A percentile compares a stretch with the other conserved stretches of the same genome.
Conservation (phyloP, 2,888 invertebrate species). For the Augochlorella aurata region DNA sequence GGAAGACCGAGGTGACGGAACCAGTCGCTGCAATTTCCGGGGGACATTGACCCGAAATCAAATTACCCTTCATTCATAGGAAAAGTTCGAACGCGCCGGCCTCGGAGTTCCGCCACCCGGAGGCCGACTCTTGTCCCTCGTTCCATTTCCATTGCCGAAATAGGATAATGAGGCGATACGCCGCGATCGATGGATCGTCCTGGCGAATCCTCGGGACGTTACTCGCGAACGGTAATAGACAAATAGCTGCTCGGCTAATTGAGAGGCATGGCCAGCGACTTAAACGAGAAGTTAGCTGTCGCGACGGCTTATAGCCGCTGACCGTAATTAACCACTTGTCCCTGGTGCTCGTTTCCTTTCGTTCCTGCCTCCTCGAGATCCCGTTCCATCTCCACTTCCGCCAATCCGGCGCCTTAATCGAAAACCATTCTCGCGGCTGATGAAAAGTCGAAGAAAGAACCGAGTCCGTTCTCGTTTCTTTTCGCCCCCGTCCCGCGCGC, state of each 20-base stretch:
- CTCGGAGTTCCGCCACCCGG: not conserved
- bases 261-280: constrained; percentile 60
- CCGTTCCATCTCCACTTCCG: constrained; percentile 62
- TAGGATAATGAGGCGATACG: not conserved
- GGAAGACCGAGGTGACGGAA: constrained; percentile 46
- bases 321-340: constrained; percentile 74
- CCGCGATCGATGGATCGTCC: not conserved
- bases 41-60: constrained; percentile 55
- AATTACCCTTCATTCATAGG: constrained; percentile 59
- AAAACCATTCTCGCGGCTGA: constrained; percentile 73
- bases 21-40: constrained; percentile 58
- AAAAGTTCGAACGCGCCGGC: constrained; percentile 34
- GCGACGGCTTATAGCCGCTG: constrained; percentile 64
- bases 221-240: constrained; percentile 46
- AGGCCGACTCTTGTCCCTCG: not conserved
- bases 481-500: constrained; percentile 13
- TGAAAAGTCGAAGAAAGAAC: constrained; percentile 71
- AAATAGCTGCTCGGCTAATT: constrained; percentile 61
- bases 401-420: constrained; percentile 70
- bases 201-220: constrained; percentile 15
- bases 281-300: constrained; percentile 68
- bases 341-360: constrained; percentile 58
- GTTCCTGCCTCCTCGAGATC: constrained; percentile 58
- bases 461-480: constrained; percentile 50
- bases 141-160: not conserved